Evolutionary conservation across 2,888 invertebrate species (phyloP), one percentile per base, ranked within the genome.

Genomic region (Spisula solida): DNA sequence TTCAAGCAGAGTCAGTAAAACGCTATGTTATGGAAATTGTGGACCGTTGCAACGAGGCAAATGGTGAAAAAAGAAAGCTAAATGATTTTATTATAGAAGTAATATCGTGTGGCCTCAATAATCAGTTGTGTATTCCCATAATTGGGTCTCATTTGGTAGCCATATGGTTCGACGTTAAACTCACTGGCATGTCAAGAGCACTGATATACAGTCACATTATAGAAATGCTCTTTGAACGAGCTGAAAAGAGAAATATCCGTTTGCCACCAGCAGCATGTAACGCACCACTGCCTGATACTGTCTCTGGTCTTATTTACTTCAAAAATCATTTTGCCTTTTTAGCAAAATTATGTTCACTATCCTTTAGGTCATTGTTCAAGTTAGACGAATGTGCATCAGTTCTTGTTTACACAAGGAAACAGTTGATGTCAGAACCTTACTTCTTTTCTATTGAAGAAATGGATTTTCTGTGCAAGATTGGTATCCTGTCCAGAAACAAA

Each of bases 401-500:
- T 16, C 75, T 75, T 75, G 34, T 75, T 12, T 75, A 25, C 16
- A 75, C 34, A 18, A 31, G 16, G 31, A 18, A 75, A 34, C 75
- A 75, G 34, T 75, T 75, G 31, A 18, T 34, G 29, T 31, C 75
- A 14, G 60, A 60, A 10, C 60, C 60, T n/a, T 31, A 75, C 31
- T 31, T 18, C 34, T 31, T 75, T 18, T 31, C 34, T 0, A 10
- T 8, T 16, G 75, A 31, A 34, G 75, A 75, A 75, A 75, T 34
- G 18, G 25, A 75, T 34, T 31, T 31, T 16, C 31, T 75, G 25
- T 66, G 60, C 12, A 66, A 66, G n/a, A 5, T 66, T 25, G 60
- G 60, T 25, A 66, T 66, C 60, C 25, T 66, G 60, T 66, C 60
- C n/a, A 66, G 25, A 66, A 66, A 25, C 60, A 66, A 66, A 66